Conservation (phyloP, 2,113 vertebrate genomes). For the Gallinago jamesoni region DNA sequence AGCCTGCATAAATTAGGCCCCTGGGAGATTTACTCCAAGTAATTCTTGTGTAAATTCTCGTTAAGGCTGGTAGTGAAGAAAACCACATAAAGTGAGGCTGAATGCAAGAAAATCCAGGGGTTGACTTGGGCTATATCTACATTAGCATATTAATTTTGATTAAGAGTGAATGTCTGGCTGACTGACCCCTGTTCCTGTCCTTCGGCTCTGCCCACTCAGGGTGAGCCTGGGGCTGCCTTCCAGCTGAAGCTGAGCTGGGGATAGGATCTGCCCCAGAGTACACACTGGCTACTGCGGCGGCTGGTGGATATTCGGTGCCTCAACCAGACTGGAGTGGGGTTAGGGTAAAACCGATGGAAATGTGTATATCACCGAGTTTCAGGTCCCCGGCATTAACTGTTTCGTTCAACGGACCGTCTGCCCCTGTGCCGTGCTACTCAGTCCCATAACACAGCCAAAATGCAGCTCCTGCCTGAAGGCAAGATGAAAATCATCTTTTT, state of each 20-base stretch:
- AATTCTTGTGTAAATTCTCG: background rate
- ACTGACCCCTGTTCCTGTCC: background rate
- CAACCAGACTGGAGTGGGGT: background rate
- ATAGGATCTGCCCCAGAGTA: accelerated
- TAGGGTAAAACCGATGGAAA: background rate
- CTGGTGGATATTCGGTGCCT: background rate
- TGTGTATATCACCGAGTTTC: background rate
- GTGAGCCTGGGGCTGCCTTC: background rate
- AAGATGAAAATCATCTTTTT: background rate
- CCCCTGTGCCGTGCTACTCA: accelerated
- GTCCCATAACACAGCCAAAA: background rate
- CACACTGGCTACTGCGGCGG: accelerated
- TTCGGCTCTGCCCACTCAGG: background rate
- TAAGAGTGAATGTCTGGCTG: background rate
- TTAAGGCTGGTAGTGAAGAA: background rate
- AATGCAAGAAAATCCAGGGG: background rate
- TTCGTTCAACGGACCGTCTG: background rate
- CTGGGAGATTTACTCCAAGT: background rate
- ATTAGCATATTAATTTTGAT: background rate
- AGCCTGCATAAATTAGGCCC: background rate
- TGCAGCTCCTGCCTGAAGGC: background rate
- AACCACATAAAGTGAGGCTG: background rate
- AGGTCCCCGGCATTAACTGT: background rate
- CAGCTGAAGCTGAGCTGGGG: background rate
- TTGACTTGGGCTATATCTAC: background rate